Evolutionary conservation across 2,888 invertebrate genomes (phyloP).

Genomic region (Pachliopta kotzebuea): DNA sequence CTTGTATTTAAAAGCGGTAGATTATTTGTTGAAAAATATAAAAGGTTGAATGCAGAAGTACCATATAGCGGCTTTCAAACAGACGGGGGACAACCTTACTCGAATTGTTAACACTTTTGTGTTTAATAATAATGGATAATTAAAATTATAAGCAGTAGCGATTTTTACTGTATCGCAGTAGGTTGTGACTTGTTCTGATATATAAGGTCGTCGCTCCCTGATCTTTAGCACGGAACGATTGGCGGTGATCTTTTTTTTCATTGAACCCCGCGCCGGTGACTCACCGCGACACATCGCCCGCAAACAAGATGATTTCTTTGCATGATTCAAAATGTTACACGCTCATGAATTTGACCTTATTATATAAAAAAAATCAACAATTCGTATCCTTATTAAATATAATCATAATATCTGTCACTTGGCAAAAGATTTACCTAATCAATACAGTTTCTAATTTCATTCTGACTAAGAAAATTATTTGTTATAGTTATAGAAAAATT

Average conservation of each 20-base stretch:
- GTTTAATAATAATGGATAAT: no score
- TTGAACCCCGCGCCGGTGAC: constrained; percentile 50
- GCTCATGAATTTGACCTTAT: constrained; percentile 17
- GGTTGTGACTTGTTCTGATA: constrained; percentile 37
- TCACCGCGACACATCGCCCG: constrained; percentile 35
- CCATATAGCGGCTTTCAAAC: no score
- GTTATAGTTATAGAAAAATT: no score
- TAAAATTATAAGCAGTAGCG: constrained; percentile 3
- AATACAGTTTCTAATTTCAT: no score
- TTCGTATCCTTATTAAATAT: not conserved
- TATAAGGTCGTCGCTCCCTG: constrained; percentile 70
- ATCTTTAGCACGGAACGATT: constrained; percentile 72
- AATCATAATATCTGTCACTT: no score
- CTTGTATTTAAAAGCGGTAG: no score
- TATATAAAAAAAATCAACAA: constrained; percentile 5
- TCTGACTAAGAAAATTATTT: no score
- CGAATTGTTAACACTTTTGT: no score
- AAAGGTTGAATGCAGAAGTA: no score
- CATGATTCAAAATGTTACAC: constrained; percentile 26
- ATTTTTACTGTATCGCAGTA: constrained; percentile 34
- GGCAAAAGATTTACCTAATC: no score
- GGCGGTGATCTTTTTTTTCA: constrained; percentile 67
- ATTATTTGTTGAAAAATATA: no score
- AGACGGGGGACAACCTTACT: no score
- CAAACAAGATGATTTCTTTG: constrained; percentile 38